A percentile compares a stretch with the other conserved stretches of the same genome.
Evolutionary conservation across 2,113 vertebrate species (phyloP).

Genomic region (Hippocampus comes): DNA sequence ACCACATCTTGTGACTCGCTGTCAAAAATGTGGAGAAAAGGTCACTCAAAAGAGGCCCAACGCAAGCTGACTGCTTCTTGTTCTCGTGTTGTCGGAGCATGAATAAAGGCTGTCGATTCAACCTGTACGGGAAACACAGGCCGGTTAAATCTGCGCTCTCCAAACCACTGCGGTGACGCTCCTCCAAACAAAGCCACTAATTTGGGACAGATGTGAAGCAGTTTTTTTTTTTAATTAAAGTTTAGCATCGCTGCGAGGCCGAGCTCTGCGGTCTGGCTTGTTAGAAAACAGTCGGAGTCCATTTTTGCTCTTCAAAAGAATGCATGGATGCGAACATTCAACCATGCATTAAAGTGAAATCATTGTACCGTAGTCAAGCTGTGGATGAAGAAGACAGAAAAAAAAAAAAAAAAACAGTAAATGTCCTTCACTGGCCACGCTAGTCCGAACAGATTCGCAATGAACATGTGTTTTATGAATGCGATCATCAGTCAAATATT

Average conservation of each 20-base stretch:
- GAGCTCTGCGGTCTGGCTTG: constrained; percentile 59
- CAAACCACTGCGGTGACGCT: constrained; percentile 64
- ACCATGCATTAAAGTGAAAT: constrained; percentile 25
- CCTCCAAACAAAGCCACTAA: constrained; percentile 64
- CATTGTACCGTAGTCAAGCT: constrained; percentile 16
- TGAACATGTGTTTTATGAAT: constrained; percentile 9
- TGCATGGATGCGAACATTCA: constrained; percentile 23
- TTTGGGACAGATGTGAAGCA: constrained; percentile 69
- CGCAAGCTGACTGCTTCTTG: constrained; percentile 1
- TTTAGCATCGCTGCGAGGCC: constrained; percentile 51
- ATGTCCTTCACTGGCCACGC: constrained; percentile 4
- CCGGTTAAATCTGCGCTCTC: constrained; percentile 46
- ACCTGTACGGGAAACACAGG: constrained; percentile 63
- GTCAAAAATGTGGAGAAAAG: constrained; percentile 13
- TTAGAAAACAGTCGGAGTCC: constrained; percentile 53
- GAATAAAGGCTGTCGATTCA: constrained; percentile 52
- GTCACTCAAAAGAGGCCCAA: not conserved
- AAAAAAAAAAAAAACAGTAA: not conserved
- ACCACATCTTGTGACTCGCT: constrained; percentile 18
- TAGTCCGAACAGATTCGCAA: constrained; percentile 11
- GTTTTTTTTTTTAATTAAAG: constrained; percentile 68
- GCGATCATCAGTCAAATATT: constrained; percentile 7
- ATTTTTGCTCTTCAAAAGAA: constrained; percentile 24
- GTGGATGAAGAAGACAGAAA: constrained; percentile 10
- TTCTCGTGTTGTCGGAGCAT: constrained; percentile 20